phyloP scores from a whole-genome alignment of 2,113 vertebrate genomes.

The Gavialis gangeticus region DNA sequence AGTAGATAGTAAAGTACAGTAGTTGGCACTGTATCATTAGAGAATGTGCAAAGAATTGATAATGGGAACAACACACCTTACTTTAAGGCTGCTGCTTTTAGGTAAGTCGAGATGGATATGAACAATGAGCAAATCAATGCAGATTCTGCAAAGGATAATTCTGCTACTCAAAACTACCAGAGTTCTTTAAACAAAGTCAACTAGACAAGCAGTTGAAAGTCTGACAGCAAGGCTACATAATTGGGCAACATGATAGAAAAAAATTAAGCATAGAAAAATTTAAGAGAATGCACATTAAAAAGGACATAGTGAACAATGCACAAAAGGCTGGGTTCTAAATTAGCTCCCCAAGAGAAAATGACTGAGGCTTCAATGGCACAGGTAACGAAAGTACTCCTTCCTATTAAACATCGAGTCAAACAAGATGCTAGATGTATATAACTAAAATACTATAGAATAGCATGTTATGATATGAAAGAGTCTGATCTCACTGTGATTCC shows the following conservation, averaged over 20 bases:
- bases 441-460: neutral
- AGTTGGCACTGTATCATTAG: neutral
- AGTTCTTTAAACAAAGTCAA: neutral
- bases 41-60: neutral
- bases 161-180: neutral
- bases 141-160: neutral
- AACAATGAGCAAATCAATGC: neutral
- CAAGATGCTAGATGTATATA: neutral
- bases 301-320: neutral
- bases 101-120: neutral
- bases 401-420: neutral
- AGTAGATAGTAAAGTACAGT: neutral
- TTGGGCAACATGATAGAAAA: neutral
- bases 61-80: neutral
- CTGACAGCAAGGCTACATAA: neutral
- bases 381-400: neutral
- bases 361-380: neutral
- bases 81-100: neutral
- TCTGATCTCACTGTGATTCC: neutral
- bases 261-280: neutral
- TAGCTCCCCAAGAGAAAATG: neutral
- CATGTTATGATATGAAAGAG: neutral
- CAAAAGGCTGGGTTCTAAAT: neutral
- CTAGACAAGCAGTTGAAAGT: neutral
- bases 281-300: neutral